A percentile compares a stretch with the other conserved stretches of the same genome.
phyloP scores from a whole-genome alignment of 2,113 vertebrate species.

The Pandion haliaetus region DNA sequence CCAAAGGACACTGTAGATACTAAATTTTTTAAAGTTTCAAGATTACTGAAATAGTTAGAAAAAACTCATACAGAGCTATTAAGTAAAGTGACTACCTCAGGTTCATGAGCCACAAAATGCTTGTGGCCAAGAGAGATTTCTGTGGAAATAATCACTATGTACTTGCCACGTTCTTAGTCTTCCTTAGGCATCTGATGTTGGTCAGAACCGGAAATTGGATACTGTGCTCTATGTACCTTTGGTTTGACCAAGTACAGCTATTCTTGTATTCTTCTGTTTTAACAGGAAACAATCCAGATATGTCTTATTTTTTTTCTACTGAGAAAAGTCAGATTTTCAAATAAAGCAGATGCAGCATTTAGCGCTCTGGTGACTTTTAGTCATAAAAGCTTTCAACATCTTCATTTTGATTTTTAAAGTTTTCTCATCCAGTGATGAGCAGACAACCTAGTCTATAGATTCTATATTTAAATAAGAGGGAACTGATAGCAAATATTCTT shows the following conservation, averaged over 20 bases:
- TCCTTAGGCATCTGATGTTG: background rate
- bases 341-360: background rate
- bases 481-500: background rate
- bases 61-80: background rate
- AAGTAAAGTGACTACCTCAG: background rate
- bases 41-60: background rate
- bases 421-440: background rate
- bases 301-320: background rate
- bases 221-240: background rate
- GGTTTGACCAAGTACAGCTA: background rate
- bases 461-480: background rate
- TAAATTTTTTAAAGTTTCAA: background rate
- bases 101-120: constrained; percentile 17
- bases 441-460: background rate
- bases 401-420: background rate
- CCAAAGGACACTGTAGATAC: background rate
- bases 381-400: background rate
- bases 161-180: background rate
- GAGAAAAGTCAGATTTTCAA: background rate
- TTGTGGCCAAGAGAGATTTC: constrained; percentile 25
- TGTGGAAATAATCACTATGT: background rate
- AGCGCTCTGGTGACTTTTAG: background rate
- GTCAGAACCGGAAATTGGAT: constrained; percentile 23
- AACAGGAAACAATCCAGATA: background rate
- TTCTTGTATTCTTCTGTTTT: background rate